Evolutionary conservation across 2,888 invertebrate species (phyloP).

Genomic region (Lysandra coridon): DNA sequence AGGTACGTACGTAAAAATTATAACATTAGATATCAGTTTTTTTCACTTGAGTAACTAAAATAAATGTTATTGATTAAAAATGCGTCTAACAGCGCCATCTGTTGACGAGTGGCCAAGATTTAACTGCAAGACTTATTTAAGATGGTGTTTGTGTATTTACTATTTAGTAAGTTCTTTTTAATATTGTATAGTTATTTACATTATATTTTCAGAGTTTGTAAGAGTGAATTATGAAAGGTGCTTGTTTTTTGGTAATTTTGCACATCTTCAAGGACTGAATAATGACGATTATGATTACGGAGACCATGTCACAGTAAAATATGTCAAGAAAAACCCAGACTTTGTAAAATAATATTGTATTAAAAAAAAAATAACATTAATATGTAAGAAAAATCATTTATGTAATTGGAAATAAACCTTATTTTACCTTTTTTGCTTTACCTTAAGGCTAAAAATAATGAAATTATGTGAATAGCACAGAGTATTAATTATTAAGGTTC

Average conservation of each 20-base stretch:
- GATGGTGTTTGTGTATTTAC: neutral
- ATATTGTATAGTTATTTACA: neutral
- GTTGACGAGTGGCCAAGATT: neutral
- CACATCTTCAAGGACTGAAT: constrained; percentile 67
- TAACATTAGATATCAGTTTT: neutral
- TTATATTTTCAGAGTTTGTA: constrained; percentile 52
- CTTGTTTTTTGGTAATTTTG: constrained; percentile 69
- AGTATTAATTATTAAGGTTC: no score
- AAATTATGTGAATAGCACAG: no score
- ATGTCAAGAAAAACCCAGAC: constrained; percentile 61
- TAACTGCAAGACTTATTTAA: no score
- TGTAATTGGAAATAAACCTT: neutral
- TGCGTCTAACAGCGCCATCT: neutral
- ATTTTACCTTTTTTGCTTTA: neutral
- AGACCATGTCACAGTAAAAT: constrained; percentile 50
- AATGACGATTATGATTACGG: constrained; percentile 65
- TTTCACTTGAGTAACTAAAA: neutral
- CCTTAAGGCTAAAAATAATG: neutral
- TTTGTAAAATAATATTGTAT: constrained; percentile 45
- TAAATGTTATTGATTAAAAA: neutral
- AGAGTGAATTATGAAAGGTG: constrained; percentile 62
- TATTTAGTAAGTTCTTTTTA: neutral
- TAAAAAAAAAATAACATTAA: neutral
- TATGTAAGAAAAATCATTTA: neutral
- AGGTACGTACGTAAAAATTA: constrained; percentile 46